phyloP scores from a whole-genome alignment of 2,888 invertebrate species.

The Macaria notata region DNA sequence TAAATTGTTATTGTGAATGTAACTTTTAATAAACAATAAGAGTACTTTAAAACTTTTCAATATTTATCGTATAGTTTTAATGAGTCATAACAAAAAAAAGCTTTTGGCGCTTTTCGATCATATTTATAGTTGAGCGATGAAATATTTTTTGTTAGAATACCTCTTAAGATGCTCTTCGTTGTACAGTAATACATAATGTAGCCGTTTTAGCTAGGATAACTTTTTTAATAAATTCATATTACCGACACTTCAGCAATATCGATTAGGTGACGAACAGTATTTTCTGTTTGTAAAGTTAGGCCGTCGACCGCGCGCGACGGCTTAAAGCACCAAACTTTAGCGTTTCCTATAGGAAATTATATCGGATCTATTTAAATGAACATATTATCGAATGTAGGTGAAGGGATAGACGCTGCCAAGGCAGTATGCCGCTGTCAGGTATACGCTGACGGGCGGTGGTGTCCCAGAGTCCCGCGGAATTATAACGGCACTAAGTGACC shows the following conservation, averaged over 20 bases:
- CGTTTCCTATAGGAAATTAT: constrained; percentile 55
- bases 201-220: constrained; percentile 80
- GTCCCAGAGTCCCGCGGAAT: constrained; percentile 33
- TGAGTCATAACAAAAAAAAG: constrained; percentile 45
- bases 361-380: constrained; percentile 46
- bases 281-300: constrained; percentile 57
- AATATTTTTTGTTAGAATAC: constrained; percentile 54
- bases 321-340: constrained; percentile 73
- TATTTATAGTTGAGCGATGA: constrained; percentile 58
- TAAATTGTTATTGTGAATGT: constrained; percentile 81
- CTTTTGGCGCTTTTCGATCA: constrained; percentile 65
- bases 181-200: constrained; percentile 78
- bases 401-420: constrained; percentile 22
- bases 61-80: constrained; percentile 56
- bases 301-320: constrained; percentile 50
- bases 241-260: constrained; percentile 66
- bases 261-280: constrained; percentile 60
- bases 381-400: constrained; percentile 14
- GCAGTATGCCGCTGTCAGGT: constrained; percentile 24
- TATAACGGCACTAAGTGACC: constrained; percentile 68
- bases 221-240: constrained; percentile 76
- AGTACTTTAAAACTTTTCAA: constrained; percentile 65
- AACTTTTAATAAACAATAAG: constrained; percentile 76
- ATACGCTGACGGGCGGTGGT: constrained; percentile 37
- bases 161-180: constrained; percentile 69